Evolutionary conservation across 2,888 invertebrate genomes (phyloP), one percentile per base, ranked within the genome.

Genomic region (Orthosia gracilis): DNA sequence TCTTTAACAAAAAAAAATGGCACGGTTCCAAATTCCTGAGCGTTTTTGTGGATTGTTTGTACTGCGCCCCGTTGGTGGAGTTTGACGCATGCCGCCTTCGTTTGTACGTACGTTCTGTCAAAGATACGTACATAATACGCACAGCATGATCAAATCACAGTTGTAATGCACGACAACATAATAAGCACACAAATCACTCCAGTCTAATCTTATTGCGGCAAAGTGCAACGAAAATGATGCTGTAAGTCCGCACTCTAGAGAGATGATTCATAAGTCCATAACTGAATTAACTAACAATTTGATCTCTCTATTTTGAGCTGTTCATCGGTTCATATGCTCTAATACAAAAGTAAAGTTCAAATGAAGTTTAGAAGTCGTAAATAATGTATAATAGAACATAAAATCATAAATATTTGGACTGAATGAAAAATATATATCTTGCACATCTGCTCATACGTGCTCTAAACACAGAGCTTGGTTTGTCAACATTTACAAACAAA

Each of bases 1-100:
- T 82, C 84, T 85, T 80, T 85, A 86, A 80, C 84, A 88, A 90
- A 89, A 89, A 90, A 88, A 86, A 79, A 84, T 95, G 96, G 96
- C 96, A 94, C 80, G 80, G 89, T 90, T 95, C 96, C 95, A 96
- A 95, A 93, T 94, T 92, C 91, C 91, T 89, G 83, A 90, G 89
- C 89, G 91, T 93, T 93, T 93, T 93, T 92, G 89, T 89, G 90
- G 89, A 94, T 94, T 94, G 94, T 95, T 94, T 94, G 94, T 91
- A 93, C 90, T 92, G 90, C 89, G 89, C 85, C 87, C 88, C 87
- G 88, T 87, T 59, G 87, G 89, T 90, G 88, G 89, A 86, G 89
- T 89, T 93, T 94, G 94, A 94, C 94, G 94, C 89, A 92, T 89
- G 81, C 83, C 88, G 85, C 86, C 89, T 89, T 84, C 89, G 77